Evolutionary conservation across 2,888 invertebrate genomes (phyloP).

Genomic region (Heliothis peltigera): DNA sequence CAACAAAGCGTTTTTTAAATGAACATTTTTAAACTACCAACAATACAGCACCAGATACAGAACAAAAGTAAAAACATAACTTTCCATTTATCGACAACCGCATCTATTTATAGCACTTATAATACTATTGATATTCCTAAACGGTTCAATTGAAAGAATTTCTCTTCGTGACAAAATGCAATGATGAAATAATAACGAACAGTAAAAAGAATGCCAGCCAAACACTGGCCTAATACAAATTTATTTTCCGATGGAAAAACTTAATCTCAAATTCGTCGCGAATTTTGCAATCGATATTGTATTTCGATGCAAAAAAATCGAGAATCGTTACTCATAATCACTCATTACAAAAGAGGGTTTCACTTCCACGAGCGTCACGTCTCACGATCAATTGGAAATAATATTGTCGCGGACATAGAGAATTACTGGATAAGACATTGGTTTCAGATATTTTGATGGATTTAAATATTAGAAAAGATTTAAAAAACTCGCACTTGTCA

Average conservation of each 20-base stretch:
- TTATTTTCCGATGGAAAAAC: constrained; percentile 57
- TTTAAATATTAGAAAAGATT: background rate
- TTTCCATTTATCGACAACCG: constrained; percentile 40
- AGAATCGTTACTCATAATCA: constrained; percentile 77
- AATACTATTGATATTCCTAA: constrained; percentile 44
- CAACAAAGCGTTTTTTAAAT: background rate
- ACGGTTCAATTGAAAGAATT: constrained; percentile 38
- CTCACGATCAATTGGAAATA: constrained; percentile 84
- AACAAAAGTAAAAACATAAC: constrained; percentile 29
- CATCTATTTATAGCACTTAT: constrained; percentile 28
- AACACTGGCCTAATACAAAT: constrained; percentile 58
- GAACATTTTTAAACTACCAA: background rate
- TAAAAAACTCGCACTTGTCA: background rate
- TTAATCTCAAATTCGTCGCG: constrained; percentile 59
- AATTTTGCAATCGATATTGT: constrained; percentile 69
- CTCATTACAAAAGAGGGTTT: constrained; percentile 84
- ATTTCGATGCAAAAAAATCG: constrained; percentile 69
- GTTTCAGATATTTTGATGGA: background rate
- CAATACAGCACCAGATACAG: background rate
- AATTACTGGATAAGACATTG: constrained; percentile 60
- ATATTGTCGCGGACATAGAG: constrained; percentile 68
- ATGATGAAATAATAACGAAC: constrained; percentile 48
- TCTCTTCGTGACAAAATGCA: constrained; percentile 51
- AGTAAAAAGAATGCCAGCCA: constrained; percentile 46
- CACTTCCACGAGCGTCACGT: constrained; percentile 86